These are phyloP conservation scores for Synanthedon andrenaeformis DNA, from an alignment of 2,888 invertebrate species.

Conservation along the genomic window DNA sequence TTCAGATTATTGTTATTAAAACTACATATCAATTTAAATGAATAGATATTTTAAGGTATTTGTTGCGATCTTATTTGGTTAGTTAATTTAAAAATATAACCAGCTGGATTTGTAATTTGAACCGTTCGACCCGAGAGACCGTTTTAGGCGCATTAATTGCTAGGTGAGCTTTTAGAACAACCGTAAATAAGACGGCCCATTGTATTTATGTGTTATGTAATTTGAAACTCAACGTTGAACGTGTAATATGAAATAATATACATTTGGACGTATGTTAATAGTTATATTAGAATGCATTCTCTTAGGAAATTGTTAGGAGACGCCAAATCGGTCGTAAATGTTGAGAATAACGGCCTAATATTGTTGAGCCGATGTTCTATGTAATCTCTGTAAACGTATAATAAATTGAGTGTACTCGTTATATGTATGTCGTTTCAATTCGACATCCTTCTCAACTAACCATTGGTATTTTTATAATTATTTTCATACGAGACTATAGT, in stretches of 20 bases:
- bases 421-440: no score
- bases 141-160: slow-evolving; percentile 23
- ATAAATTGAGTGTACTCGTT: no score
- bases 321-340: not conserved
- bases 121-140: not conserved
- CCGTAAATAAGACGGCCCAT: slow-evolving; percentile 38
- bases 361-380: no score
- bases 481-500: no score
- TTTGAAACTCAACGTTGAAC: slow-evolving; percentile 25
- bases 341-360: not conserved
- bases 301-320: not conserved
- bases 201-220: slow-evolving; percentile 53
- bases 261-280: slow-evolving; percentile 1
- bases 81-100: no score
- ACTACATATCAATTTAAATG: no score
- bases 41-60: no score
- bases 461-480: no score
- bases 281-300: slow-evolving; percentile 1
- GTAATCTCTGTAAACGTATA: no score
- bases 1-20: no score
- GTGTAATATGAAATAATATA: slow-evolving; percentile 17
- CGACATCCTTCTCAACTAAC: no score
- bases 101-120: not conserved
- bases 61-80: no score
- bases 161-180: slow-evolving; percentile 33